Percentiles rank a stretch among this genome's conserved stretches.
Evolutionary conservation across 2,797 vertebrate species (phyloP).

Genomic region (Hypotaenidia okinawae): DNA sequence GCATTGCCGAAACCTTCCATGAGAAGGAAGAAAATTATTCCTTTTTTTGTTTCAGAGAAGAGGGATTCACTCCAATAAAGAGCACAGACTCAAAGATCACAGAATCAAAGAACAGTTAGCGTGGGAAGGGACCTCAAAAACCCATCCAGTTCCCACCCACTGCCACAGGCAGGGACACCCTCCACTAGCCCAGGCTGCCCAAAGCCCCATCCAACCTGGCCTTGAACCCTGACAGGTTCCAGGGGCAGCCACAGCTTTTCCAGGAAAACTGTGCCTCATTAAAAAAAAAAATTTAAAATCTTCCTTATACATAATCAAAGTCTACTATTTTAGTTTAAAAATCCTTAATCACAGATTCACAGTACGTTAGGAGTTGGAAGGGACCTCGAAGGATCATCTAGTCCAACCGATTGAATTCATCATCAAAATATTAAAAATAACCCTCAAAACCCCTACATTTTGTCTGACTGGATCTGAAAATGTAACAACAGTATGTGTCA

Average conservation of each 20-base stretch:
- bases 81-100: not conserved
- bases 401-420: not conserved
- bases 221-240: not conserved
- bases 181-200: not conserved
- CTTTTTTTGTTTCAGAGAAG: not conserved
- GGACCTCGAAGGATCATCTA: too few relatives aligned
- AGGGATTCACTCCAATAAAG: not conserved
- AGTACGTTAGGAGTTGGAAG: too few relatives aligned
- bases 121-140: not conserved
- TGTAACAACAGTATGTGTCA: not conserved
- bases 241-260: not conserved
- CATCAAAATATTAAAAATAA: not conserved
- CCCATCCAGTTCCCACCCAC: not conserved
- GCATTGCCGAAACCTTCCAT: not conserved
- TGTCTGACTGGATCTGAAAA: not conserved
- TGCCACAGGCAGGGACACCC: not conserved
- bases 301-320: not conserved
- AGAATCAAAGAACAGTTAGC: not conserved
- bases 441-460: not conserved
- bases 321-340: not conserved
- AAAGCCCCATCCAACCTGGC: not conserved
- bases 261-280: not conserved
- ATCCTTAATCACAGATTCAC: not conserved
- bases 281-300: accelerated
- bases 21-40: not conserved